These are phyloP conservation scores for Entosphenus tridentatus DNA, from an alignment of 2,113 vertebrate genomes.

Conservation along the genomic window DNA sequence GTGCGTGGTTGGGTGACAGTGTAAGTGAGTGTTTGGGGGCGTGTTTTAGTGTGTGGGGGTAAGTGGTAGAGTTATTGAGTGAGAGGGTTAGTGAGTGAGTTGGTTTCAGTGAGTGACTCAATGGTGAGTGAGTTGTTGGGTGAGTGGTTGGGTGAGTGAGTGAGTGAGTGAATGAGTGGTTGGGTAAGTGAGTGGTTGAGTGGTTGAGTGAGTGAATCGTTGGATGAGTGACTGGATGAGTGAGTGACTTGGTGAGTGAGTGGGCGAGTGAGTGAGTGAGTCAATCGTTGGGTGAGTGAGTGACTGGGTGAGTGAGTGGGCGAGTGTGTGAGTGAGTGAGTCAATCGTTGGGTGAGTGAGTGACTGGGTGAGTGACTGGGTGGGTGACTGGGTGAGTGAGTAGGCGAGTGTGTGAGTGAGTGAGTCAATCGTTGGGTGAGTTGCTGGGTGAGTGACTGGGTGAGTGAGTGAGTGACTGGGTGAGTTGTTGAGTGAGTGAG, in stretches of 20 bases:
- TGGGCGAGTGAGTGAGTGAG: neutral
- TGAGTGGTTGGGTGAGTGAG: neutral
- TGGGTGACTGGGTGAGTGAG: neutral
- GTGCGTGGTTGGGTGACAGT: neutral
- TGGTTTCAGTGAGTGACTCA: neutral
- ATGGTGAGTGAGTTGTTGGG: neutral
- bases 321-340: neutral
- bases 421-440: neutral
- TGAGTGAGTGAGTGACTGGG: neutral
- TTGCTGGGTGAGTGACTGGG: neutral
- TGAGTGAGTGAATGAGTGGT: neutral
- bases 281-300: neutral
- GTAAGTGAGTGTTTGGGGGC: neutral
- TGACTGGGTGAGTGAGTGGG: neutral
- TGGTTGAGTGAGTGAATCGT: neutral
- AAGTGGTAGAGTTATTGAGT: neutral
- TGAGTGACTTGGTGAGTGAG: neutral
- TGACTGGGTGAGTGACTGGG: neutral
- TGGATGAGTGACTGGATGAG: neutral
- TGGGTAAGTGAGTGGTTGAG: neutral
- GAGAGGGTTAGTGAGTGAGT: neutral
- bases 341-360: neutral
- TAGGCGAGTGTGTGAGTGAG: neutral
- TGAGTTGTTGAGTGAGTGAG: neutral
- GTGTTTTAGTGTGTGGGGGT: neutral